Conservation (phyloP, 2,888 invertebrate genomes). For the Biston stratarius region DNA sequence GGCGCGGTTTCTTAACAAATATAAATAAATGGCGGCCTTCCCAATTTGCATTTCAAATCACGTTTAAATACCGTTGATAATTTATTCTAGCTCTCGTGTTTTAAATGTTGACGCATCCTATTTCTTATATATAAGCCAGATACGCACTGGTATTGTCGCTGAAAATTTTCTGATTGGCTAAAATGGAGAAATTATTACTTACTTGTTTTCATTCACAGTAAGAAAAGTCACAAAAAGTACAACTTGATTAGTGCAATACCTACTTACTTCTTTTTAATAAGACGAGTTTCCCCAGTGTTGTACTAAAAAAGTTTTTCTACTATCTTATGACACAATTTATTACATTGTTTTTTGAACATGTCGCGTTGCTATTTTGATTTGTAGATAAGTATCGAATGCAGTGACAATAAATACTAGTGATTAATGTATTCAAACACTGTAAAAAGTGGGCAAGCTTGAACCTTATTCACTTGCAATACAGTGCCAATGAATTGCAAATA, state of each 20-base stretch:
- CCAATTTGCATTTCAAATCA: neutral
- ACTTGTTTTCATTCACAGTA: neutral
- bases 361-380: constrained; percentile 5
- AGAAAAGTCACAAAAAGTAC: too few relatives aligned
- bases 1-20: neutral
- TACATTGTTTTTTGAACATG: neutral
- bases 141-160: neutral
- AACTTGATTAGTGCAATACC: too few relatives aligned
- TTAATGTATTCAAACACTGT: constrained; percentile 5
- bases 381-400: constrained; percentile 8
- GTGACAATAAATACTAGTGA: constrained; percentile 21
- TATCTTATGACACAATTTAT: too few relatives aligned
- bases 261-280: too few relatives aligned
- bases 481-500: constrained; percentile 7
- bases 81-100: neutral
- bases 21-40: neutral
- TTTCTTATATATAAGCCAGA: constrained; percentile 5
- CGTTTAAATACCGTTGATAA: constrained; percentile 3
- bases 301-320: too few relatives aligned
- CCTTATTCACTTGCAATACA: neutral
- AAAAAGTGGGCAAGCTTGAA: constrained; percentile 4
- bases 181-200: neutral
- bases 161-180: constrained; percentile 4
- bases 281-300: too few relatives aligned
- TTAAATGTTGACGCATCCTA: constrained; percentile 6